Base-by-base conservation (phyloP, 2,888 invertebrate species). In the Penaeus monodon region DNA sequence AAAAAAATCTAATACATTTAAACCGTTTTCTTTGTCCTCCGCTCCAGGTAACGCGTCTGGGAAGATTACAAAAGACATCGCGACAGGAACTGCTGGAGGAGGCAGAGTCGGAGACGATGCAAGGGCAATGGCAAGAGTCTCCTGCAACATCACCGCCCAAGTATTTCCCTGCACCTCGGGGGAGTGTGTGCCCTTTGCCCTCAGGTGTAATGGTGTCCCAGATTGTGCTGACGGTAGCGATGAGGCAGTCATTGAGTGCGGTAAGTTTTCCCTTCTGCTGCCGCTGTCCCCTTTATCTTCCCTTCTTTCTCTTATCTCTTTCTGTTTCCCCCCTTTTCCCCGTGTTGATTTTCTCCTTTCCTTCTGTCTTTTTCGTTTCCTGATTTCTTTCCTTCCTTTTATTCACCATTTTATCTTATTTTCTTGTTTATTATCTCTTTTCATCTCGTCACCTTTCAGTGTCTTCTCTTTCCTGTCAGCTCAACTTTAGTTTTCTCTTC, bases 171-270 rank as follows among this genome's bases (percentile, higher is more conserved):
- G 77, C 20, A 7, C 38, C 20, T 70, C 77, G 8, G 68, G 83
- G 73, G 81, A 89, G 85, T 91, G 91, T 87, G 90, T 91, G 22
- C 86, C 89, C 0, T 74, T 86, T 29, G 38, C 85, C n/a, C 85
- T 88, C 24, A 76, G 90, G 12, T 91, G 91, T 88, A 91, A 91
- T 85, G 91, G 91, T 2, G 91, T 91, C 44, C 89, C 91, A 6
- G 91, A 91, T 70, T 91, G 91, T 76, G 49, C 27, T 2, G 66
- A 12, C 20, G 77, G 66, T 0, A 14, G 66, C 22, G 78, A 68
- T 20, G 57, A 84, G 57, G 78, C 63, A 24, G 68, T 78, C 17
- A 27, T 57, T n/a, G 66, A 84, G 20, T 84, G 68, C n/a, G 68
- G 68, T 78, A 12, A 78, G 78, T 78, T 10, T 14, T 17, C 44